Conservation (phyloP, 2,888 invertebrate genomes). For the Strigamia maritima region DNA sequence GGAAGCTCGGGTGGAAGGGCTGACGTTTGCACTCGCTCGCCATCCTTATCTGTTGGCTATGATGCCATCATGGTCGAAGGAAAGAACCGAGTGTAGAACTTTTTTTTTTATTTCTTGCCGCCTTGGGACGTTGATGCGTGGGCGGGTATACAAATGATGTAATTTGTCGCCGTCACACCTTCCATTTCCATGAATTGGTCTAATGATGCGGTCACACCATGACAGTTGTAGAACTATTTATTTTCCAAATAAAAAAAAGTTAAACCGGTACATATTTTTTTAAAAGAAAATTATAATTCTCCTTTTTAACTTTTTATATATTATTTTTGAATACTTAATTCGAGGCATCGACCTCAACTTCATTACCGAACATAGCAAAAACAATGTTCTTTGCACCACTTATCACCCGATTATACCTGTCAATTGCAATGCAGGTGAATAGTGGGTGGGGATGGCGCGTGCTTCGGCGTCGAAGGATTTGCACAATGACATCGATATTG, state of each 20-base stretch:
- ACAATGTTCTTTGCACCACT: conserved; percentile 29
- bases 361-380: neutral
- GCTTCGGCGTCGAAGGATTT: conserved; percentile 24
- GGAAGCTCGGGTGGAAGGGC: conserved; percentile 17
- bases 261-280: too few relatives aligned
- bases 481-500: conserved; percentile 29
- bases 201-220: neutral
- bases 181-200: neutral
- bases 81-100: neutral
- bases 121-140: conserved; percentile 17
- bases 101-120: neutral
- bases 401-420: conserved; percentile 29
- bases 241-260: neutral
- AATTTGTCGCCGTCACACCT: conserved; percentile 24
- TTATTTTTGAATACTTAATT: conserved; percentile 2
- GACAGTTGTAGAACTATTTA: neutral
- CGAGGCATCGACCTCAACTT: conserved; percentile 13
- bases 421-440: conserved; percentile 27
- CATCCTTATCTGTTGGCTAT: conserved; percentile 21
- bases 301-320: neutral
- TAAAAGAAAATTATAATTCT: neutral
- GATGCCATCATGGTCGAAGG: neutral
- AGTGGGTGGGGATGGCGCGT: conserved; percentile 2
- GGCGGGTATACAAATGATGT: conserved; percentile 21
- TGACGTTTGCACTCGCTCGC: conserved; percentile 13